These are phyloP conservation scores for Athene cunicularia DNA, from an alignment of 2,113 vertebrate species.

Conservation along the genomic window DNA sequence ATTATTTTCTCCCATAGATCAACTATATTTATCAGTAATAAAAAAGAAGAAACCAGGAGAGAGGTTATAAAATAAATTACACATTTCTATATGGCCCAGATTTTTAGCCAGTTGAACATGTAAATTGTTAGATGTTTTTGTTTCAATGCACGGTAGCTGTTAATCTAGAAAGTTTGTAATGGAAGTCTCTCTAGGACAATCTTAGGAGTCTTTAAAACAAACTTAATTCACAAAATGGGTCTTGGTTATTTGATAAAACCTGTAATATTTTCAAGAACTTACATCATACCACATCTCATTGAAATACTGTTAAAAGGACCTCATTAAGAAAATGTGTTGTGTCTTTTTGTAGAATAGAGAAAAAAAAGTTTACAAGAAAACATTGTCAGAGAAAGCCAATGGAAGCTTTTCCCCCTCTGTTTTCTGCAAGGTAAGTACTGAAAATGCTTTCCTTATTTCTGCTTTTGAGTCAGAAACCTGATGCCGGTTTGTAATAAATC, in stretches of 20 bases:
- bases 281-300: background rate
- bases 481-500: background rate
- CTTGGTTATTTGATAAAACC: background rate
- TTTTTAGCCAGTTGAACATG: background rate
- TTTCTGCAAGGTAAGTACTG: background rate
- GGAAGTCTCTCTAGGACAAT: background rate
- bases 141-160: background rate
- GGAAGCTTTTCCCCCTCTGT: background rate
- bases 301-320: background rate
- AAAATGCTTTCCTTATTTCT: background rate
- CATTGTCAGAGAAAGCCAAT: background rate
- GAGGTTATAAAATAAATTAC: background rate
- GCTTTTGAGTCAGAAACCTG: background rate
- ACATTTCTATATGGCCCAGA: background rate
- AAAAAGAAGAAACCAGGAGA: background rate
- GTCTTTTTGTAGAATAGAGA: background rate
- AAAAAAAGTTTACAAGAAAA: background rate
- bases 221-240: background rate
- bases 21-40: background rate
- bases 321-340: background rate
- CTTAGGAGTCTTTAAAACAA: background rate
- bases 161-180: background rate
- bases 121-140: background rate
- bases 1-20: background rate
- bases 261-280: background rate